Evolutionary conservation across 2,888 invertebrate genomes (phyloP).

Genomic region (Spisula solida): DNA sequence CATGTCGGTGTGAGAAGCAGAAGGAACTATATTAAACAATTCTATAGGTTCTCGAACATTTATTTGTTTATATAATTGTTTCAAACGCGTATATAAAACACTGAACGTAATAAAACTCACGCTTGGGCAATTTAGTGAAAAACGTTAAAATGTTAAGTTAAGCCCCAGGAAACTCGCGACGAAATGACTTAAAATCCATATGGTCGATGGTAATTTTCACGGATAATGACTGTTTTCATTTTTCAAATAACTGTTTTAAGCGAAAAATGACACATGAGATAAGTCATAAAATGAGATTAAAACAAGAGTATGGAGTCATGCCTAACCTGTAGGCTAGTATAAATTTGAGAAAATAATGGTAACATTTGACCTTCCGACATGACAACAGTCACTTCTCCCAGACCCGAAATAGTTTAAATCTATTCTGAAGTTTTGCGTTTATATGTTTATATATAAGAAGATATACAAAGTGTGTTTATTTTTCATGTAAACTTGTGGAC

Average conservation of each 20-base stretch:
- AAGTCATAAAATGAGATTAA: constrained; percentile 54
- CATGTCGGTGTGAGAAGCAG: no score
- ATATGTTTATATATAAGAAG: neutral
- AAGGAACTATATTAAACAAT: no score
- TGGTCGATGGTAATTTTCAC: constrained; percentile 32
- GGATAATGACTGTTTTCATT: constrained; percentile 51
- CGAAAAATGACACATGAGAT: constrained; percentile 61
- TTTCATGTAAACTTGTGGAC: neutral
- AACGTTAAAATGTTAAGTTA: constrained; percentile 6
- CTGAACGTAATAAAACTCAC: neutral
- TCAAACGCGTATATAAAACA: neutral
- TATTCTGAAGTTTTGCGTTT: neutral
- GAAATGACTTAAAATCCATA: constrained; percentile 33
- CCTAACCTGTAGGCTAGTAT: constrained; percentile 46
- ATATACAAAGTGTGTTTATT: constrained; percentile 1
- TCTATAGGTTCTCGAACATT: neutral
- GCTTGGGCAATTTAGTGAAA: constrained; percentile 10
- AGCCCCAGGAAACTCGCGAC: neutral
- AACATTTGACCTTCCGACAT: constrained; percentile 40
- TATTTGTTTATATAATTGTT: neutral
- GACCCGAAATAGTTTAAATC: constrained; percentile 36
- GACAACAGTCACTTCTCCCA: neutral
- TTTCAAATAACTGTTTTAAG: constrained; percentile 59
- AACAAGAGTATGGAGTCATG: constrained; percentile 34
- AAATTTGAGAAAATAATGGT: constrained; percentile 56